Conservation (phyloP, 2,113 vertebrate genomes). For the Sakesphorus luctuosus region DNA sequence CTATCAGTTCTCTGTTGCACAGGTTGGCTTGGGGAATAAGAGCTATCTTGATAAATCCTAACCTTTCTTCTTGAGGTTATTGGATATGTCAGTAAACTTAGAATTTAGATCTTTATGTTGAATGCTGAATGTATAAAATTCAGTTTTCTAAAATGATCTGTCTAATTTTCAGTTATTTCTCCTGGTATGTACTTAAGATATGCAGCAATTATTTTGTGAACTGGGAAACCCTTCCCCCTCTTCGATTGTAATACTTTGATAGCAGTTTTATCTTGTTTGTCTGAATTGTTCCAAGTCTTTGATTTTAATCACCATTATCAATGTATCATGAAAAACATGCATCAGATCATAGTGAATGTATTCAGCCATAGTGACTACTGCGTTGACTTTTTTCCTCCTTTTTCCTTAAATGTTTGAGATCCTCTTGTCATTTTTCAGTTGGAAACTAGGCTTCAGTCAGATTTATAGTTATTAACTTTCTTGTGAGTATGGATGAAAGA, state of each 20-base stretch:
- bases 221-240: neutral
- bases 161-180: neutral
- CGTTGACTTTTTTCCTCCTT: neutral
- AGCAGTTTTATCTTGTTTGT: neutral
- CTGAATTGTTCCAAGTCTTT: neutral
- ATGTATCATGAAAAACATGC: neutral
- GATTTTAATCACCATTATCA: neutral
- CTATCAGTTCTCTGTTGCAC: constrained; percentile 33
- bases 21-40: neutral
- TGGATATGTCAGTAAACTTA: neutral
- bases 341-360: neutral
- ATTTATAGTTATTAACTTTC: neutral
- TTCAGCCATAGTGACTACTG: neutral
- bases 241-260: neutral
- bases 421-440: neutral
- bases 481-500: neutral
- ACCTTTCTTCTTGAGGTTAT: constrained; percentile 1
- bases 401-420: constrained; percentile 4
- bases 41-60: constrained; percentile 43
- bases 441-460: neutral
- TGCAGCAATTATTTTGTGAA: neutral
- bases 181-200: neutral
- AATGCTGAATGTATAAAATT: constrained; percentile 12
- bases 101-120: neutral
- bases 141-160: neutral